These are phyloP conservation scores for Pachyuromys duprasi DNA, from an alignment of 2,797 vertebrate species.

Conservation along the genomic window DNA sequence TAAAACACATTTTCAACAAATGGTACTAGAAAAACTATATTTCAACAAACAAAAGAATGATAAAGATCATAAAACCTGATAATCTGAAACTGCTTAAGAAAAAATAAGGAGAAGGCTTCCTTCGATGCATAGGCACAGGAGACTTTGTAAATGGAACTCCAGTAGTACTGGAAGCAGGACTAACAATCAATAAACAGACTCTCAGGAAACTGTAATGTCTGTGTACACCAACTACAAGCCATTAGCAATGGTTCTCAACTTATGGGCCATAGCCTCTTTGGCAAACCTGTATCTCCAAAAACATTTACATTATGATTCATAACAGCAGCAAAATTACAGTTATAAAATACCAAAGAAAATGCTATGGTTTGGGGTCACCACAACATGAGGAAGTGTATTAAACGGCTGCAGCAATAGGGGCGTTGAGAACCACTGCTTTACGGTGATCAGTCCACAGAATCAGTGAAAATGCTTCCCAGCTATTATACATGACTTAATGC, in stretches of 20 bases:
- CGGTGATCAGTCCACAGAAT: not conserved
- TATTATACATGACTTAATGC: not conserved
- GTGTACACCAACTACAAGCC: not conserved
- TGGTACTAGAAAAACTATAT: not conserved
- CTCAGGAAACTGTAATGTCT: not conserved
- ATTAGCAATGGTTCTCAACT: not conserved
- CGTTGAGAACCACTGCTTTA: not conserved
- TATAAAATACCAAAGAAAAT: not conserved
- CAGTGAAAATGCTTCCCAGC: not conserved
- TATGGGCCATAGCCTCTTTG: not conserved
- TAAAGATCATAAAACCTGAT: not conserved
- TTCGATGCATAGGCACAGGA: not conserved
- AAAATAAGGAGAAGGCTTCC: not conserved
- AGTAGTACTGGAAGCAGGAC: not conserved
- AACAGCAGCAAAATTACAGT: not conserved
- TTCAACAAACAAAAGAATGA: not conserved
- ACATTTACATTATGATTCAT: not conserved
- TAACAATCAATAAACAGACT: not conserved
- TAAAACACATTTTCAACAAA: not conserved
- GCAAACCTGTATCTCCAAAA: not conserved
- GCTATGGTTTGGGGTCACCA: not conserved
- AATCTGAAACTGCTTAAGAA: not conserved
- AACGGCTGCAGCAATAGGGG: not conserved
- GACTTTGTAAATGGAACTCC: not conserved
- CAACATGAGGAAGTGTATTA: too few species aligned